Percentiles rank a stretch among this genome's conserved stretches.
phyloP scores from a whole-genome alignment of 37 sponge, comb jelly and placozoan genomes.

The Halisarca cf. caerulea region DNA sequence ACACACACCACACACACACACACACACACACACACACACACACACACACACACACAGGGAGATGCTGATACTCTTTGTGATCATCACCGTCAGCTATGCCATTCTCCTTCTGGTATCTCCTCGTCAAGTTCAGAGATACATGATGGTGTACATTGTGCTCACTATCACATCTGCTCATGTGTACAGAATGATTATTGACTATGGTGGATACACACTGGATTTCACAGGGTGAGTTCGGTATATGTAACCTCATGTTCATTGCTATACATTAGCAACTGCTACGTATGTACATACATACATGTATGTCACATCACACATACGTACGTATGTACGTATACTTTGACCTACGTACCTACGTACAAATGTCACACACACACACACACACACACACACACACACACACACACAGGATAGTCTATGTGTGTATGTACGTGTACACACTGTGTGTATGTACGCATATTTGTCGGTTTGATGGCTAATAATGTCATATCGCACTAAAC shows the following conservation, averaged over 20 bases:
- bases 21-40: slow-evolving; percentile 41
- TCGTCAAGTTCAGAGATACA: slow-evolving; percentile 28
- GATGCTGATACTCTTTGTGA: slow-evolving; percentile 22
- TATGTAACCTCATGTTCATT: too few species aligned
- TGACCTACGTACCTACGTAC: too few species aligned
- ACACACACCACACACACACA: slow-evolving; percentile 41
- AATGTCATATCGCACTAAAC: slow-evolving; percentile 4
- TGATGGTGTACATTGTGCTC: slow-evolving; percentile 58
- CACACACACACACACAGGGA: slow-evolving; percentile 8
- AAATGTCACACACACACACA: too few species aligned
- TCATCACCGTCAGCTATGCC: slow-evolving; percentile 27
- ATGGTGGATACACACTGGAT: slow-evolving; percentile 72
- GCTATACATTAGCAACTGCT: too few species aligned
- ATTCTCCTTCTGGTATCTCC: slow-evolving; percentile 41
- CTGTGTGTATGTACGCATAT: not conserved
- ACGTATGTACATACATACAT: too few species aligned
- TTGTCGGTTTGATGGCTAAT: not conserved
- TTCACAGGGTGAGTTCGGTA: slow-evolving; percentile 61
- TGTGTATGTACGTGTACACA: too few species aligned
- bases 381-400: too few species aligned
- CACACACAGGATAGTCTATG: too few species aligned
- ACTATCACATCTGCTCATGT: slow-evolving; percentile 55
- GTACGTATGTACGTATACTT: too few species aligned
- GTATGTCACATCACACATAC: too few species aligned
- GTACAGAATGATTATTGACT: slow-evolving; percentile 71